A percentile compares a stretch with the other conserved stretches of the same genome.
These are phyloP conservation scores for Drosophila niveifrons DNA, from an alignment of 2,888 invertebrate genomes.

Conservation along the genomic window DNA sequence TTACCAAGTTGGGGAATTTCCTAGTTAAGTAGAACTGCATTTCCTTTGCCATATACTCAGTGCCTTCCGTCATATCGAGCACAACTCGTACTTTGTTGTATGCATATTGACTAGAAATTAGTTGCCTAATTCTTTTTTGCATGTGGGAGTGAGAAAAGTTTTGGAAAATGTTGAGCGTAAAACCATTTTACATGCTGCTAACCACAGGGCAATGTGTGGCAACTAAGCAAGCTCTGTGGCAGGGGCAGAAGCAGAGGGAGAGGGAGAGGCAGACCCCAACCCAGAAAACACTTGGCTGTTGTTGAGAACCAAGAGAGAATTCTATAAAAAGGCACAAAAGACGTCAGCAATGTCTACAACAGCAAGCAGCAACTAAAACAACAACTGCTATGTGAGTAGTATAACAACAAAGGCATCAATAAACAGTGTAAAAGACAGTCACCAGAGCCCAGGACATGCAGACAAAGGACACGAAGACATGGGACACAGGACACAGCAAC, in stretches of 20 bases:
- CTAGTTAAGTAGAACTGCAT: neutral
- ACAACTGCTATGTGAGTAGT: constrained; percentile 9
- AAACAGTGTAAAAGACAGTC: constrained; percentile 78
- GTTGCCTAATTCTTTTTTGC: constrained; percentile 40
- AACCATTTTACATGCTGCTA: constrained; percentile 79
- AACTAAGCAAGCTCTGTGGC: constrained; percentile 74
- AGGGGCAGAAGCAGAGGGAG: too few relatives aligned
- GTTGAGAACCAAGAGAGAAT: constrained; percentile 68
- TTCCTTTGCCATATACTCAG: neutral
- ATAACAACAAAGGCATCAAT: constrained; percentile 66
- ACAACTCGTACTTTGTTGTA: constrained; percentile 11
- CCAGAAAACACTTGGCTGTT: constrained; percentile 22
- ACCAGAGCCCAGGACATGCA: constrained; percentile 32
- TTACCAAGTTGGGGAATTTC: constrained; percentile 6
- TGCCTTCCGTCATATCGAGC: constrained; percentile 16
- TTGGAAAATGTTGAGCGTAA: constrained; percentile 69
- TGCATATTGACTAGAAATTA: constrained; percentile 30
- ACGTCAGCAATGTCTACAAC: constrained; percentile 77
- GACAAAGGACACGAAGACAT: constrained; percentile 18
- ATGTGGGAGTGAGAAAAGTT: constrained; percentile 32
- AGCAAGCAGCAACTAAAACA: constrained; percentile 45
- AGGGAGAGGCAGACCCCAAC: constrained; percentile 7
- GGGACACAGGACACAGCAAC: constrained; percentile 9
- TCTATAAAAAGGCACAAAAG: constrained; percentile 77
- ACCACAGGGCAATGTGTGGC: constrained; percentile 76